Evolutionary conservation across 2,113 vertebrate species (phyloP).

Genomic region (Mixornis gularis): DNA sequence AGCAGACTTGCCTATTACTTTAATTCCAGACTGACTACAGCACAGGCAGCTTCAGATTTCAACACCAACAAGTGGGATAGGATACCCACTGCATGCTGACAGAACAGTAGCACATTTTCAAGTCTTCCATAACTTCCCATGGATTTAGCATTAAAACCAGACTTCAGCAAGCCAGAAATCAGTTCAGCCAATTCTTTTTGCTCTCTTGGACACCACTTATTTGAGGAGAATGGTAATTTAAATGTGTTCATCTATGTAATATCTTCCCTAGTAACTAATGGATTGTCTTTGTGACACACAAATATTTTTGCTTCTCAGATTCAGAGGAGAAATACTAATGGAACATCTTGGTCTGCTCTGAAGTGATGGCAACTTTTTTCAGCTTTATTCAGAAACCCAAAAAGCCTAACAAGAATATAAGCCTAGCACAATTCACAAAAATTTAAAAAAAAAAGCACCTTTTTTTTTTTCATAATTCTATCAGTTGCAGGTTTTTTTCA

Average conservation of each 20-base stretch:
- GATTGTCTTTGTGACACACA: conserved; percentile 12
- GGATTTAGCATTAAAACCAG: background rate
- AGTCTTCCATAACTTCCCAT: conserved; percentile 1
- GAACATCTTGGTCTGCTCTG: background rate
- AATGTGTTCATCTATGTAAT: background rate
- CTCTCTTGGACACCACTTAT: background rate
- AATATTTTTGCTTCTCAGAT: conserved; percentile 31
- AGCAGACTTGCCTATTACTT: background rate
- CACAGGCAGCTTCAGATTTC: conserved; percentile 1
- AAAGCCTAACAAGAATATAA: background rate
- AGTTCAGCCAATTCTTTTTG: background rate
- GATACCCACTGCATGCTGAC: background rate
- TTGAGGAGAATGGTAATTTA: background rate
- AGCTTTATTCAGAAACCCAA: background rate
- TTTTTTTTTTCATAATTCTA: background rate
- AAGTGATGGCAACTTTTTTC: background rate
- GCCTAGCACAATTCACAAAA: background rate
- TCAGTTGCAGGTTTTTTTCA: background rate
- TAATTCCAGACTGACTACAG: background rate
- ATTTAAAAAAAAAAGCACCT: no score
- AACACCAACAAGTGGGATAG: background rate
- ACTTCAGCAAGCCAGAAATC: background rate
- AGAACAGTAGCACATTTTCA: conserved; percentile 22
- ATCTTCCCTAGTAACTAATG: conserved; percentile 44
- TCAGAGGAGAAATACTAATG: background rate